Evolutionary conservation across 2,113 vertebrate genomes (phyloP), one percentile per base, ranked within the genome.

Genomic region (Chrysemys picta): DNA sequence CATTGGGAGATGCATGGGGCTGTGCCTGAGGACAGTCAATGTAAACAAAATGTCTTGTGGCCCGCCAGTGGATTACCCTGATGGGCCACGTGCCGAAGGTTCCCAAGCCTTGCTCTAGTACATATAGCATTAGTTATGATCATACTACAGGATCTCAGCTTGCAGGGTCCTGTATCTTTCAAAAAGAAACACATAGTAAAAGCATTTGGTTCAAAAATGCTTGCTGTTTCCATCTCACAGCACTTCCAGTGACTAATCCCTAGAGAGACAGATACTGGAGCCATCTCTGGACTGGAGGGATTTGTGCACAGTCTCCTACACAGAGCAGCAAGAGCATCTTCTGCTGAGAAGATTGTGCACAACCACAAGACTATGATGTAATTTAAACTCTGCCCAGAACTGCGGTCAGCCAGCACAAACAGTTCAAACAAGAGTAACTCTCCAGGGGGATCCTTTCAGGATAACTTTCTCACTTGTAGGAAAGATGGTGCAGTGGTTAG

Each of bases 241-340:
- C 50, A 35, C 19, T 50, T 78, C 38, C 57, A 62, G 31, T 3
- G n/a, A 53, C 47, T 0, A n/a, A 17, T 27, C 5, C 22, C 25
- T 0, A 31, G 59, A 42, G 45, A 42, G 0, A 47, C 21, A 45
- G 42, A 17, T 42, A 4, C 0, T 1, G n/a, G 79, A 5, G 31
- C 29, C 47, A 8, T 12, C 86, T 91, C n/a, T 42, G 84, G 82
- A 53, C 0, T 13, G 62, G 27, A 1, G 0, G 80, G 19, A 75
- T 76, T 57, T 87, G 0, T 0, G 87, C 45, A 45, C 35, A 38
- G 25, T 13, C 93, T 13, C 83, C 57, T 50, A 10, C 87, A 54
- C 45, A 31, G 65, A 24, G 29, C 72, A 19, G 76, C 90, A 10
- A 31, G 27, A 42, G 49, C 54, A 45, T 72, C 5, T 45, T 6